A percentile compares a stretch with the other conserved stretches of the same genome.
Conservation (phyloP, 2,888 invertebrate genomes). For the Lasioglossum pauxillum region DNA sequence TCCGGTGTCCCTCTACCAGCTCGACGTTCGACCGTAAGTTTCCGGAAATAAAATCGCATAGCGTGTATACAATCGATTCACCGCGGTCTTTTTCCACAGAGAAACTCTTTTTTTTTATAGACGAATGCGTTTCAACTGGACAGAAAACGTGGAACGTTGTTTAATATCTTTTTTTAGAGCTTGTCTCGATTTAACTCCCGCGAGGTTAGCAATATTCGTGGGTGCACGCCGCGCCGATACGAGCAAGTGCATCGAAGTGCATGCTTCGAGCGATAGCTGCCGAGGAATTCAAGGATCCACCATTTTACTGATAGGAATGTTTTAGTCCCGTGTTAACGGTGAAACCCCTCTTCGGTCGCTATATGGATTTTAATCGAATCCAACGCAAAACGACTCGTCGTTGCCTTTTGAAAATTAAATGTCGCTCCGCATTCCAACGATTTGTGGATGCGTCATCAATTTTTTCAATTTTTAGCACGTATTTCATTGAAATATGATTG, state of each 20-base stretch:
- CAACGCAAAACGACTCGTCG: not conserved
- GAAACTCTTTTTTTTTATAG: not conserved
- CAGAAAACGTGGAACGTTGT: slow-evolving; percentile 9
- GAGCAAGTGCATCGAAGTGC: slow-evolving; percentile 14
- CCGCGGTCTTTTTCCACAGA: not conserved
- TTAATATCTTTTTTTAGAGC: slow-evolving; percentile 16
- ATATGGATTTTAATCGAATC: not conserved
- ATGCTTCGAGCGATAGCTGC: not conserved
- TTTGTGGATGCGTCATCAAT: not conserved
- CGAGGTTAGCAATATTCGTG: slow-evolving; percentile 13
- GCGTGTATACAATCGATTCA: slow-evolving; percentile 13
- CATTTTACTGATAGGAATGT: not conserved
- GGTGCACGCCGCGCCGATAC: not conserved
- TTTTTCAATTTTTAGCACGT: not conserved
- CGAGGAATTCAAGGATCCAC: not conserved
- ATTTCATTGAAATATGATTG: not conserved
- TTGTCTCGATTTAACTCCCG: slow-evolving; percentile 2
- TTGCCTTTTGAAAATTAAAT: not conserved
- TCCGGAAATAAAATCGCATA: not conserved
- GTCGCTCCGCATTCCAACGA: not conserved
- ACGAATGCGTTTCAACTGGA: slow-evolving; percentile 2
- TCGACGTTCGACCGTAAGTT: slow-evolving; percentile 19
- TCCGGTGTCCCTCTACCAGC: not conserved
- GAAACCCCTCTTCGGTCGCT: not conserved
- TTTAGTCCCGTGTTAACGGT: not conserved